Evolutionary conservation across 2,888 invertebrate genomes (phyloP), one percentile per base, ranked within the genome.

Genomic region (Aleiodes alternator): DNA sequence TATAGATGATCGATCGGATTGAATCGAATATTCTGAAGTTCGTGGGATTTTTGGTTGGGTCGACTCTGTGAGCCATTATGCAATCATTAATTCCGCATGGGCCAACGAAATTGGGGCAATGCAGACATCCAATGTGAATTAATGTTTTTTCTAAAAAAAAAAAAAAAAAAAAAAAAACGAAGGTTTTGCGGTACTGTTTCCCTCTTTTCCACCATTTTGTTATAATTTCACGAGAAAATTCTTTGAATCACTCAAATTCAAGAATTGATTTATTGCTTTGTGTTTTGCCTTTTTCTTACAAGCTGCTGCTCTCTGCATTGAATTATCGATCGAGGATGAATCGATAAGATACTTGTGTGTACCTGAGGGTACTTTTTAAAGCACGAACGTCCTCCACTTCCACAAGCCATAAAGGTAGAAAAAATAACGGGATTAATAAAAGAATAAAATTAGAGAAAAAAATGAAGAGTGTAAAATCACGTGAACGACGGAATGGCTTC

Each of bases 401-500:
- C 43, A 43, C 43, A 43, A 43, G 43, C 43, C 4, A 43, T 43
- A 43, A 43, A 43, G 43, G 6, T 7, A 43, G 43, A 43, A 43
- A 43, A 43, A 43, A 43, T 43, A 43, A 43, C 43, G 43, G 43
- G 43, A 43, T 43, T 4, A 43, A 59, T 59, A 31, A 59, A 31
- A 34, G 6, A n/a, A 29, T 34, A 59, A 59, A 59, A 59, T 34
- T 2, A 4, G 48, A 16, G 43, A 70, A 43, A 7, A 12, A 7
- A 43, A n/a, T n/a, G 43, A 43, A 8, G n/a, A n/a, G n/a, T n/a
- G n/a, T n/a, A 43, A 68, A 57, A 68, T 56, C 69, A 73, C 73
- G 69, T 59, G 69, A 29, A 16, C 14, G 48, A 70, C 59, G 23
- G 48, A 23, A 3, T 57, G 55, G 53, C 64, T 48, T 14, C 48